These are phyloP conservation scores for Accipiter virgatus DNA, from an alignment of 2,113 vertebrate genomes.

Conservation along the genomic window DNA sequence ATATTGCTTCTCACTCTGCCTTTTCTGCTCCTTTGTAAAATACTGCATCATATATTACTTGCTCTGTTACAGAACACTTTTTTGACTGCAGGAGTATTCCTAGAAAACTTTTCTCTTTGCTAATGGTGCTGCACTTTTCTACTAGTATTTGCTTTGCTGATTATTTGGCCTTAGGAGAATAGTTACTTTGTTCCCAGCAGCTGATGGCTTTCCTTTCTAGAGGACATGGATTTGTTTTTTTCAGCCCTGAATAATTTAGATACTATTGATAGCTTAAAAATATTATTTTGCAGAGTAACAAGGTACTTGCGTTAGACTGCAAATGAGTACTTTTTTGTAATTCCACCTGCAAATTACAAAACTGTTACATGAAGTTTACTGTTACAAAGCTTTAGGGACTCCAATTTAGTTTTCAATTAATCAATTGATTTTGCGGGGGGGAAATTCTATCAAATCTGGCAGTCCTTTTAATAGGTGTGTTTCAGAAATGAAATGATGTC, in stretches of 20 bases:
- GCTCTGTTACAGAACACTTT: not conserved
- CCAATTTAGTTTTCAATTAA: not conserved
- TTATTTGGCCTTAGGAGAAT: not conserved
- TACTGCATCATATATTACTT: not conserved
- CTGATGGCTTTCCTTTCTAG: not conserved
- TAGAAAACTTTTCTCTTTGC: not conserved
- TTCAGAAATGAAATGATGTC: not conserved
- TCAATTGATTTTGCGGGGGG: not conserved
- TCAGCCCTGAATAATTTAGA: slow-evolving; percentile 22
- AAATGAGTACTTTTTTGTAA: not conserved
- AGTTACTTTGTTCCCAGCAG: not conserved
- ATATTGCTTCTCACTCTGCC: not conserved
- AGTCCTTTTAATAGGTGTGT: not conserved
- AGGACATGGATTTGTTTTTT: slow-evolving; percentile 20
- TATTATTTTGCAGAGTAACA: not conserved
- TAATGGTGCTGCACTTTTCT: not conserved
- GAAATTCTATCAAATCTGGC: not conserved
- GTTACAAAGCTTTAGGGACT: not conserved
- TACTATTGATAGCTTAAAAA: not conserved
- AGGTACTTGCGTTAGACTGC: not conserved
- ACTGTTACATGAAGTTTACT: not conserved
- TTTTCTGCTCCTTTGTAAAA: not conserved
- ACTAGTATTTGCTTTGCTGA: not conserved
- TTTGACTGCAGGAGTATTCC: not conserved
- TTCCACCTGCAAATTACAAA: slow-evolving; percentile 21